A percentile compares a stretch with the other conserved stretches of the same genome.
Evolutionary conservation across 2,888 invertebrate genomes (phyloP).

Genomic region (Caenorhabditis zanzibari): DNA sequence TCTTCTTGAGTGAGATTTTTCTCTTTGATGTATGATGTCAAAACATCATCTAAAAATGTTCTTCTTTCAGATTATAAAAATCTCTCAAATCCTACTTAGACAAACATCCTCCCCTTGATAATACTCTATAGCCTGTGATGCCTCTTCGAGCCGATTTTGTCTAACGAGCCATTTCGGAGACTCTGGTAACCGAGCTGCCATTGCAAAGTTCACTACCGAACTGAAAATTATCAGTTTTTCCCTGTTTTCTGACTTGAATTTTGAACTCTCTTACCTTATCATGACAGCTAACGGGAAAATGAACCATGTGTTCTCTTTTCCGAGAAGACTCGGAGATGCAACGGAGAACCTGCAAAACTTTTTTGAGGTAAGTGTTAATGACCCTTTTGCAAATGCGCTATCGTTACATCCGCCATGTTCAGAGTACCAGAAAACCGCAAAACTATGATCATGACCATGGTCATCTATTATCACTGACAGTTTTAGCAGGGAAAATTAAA

Average conservation of each 20-base stretch:
- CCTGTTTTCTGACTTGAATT: background rate
- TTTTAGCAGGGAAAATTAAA: slow-evolving; percentile 24
- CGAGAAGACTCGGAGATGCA: slow-evolving; percentile 47
- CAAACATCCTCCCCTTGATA: slow-evolving; percentile 58
- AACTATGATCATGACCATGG: background rate
- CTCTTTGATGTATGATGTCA: slow-evolving; percentile 44
- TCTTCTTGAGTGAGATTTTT: slow-evolving; percentile 52
- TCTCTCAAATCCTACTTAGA: slow-evolving; percentile 8
- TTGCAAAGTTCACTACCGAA: slow-evolving; percentile 41
- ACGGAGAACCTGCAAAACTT: slow-evolving; percentile 43
- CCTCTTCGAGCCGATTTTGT: slow-evolving; percentile 62
- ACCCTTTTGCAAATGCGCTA: no score
- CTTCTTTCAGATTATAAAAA: background rate
- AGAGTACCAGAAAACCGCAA: background rate
- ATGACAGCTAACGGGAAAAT: slow-evolving; percentile 41
- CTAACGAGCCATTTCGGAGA: slow-evolving; percentile 71
- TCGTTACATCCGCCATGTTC: slow-evolving; percentile 12
- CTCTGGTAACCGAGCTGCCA: slow-evolving; percentile 59
- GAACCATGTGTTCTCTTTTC: slow-evolving; percentile 54
- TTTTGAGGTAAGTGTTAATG: slow-evolving; percentile 5
- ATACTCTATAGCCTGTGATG: slow-evolving; percentile 46
- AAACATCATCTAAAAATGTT: slow-evolving; percentile 26
- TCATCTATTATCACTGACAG: slow-evolving; percentile 7
- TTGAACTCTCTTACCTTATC: slow-evolving; percentile 23
- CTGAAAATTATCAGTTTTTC: slow-evolving; percentile 55